Evolutionary conservation across 2,797 vertebrate genomes (phyloP).

Genomic region (Caiman crocodilus): DNA sequence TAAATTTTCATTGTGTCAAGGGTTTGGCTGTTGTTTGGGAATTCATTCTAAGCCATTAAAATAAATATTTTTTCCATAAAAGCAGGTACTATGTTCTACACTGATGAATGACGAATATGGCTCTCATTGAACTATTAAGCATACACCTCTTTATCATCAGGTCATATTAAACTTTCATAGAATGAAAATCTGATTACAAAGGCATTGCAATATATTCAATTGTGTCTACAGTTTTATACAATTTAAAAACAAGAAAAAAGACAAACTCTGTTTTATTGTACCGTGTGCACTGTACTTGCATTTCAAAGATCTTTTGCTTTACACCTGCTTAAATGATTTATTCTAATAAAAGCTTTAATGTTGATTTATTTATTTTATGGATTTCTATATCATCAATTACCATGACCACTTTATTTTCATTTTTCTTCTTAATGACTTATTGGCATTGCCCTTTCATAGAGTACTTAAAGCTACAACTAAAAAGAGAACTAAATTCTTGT

Average conservation of each 20-base stretch:
- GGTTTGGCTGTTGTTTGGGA: not conserved
- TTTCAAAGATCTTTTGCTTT: not conserved
- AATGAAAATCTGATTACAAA: constrained; percentile 42
- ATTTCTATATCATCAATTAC: constrained; percentile 9
- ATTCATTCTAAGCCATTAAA: constrained; percentile 23
- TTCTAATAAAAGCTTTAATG: constrained; percentile 14
- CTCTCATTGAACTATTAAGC: not conserved
- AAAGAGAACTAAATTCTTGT: not conserved
- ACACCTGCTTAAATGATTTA: constrained; percentile 31
- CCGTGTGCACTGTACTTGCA: constrained; percentile 1
- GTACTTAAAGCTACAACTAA: not conserved
- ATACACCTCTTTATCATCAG: not conserved
- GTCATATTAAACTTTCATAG: constrained; percentile 8
- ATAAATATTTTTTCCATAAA: not conserved
- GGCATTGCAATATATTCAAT: not conserved
- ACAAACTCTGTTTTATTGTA: not conserved
- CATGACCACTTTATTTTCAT: constrained; percentile 10
- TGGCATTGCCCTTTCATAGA: not conserved
- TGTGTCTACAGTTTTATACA: not conserved
- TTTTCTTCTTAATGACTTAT: constrained; percentile 41
- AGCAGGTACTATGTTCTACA: not conserved
- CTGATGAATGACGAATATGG: not conserved
- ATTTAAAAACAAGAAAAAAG: not conserved
- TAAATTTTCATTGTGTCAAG: not conserved
- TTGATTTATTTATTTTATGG: constrained; percentile 37